Base-by-base conservation (phyloP, 2,797 vertebrate genomes). In the Platyrinchus mystaceus region DNA sequence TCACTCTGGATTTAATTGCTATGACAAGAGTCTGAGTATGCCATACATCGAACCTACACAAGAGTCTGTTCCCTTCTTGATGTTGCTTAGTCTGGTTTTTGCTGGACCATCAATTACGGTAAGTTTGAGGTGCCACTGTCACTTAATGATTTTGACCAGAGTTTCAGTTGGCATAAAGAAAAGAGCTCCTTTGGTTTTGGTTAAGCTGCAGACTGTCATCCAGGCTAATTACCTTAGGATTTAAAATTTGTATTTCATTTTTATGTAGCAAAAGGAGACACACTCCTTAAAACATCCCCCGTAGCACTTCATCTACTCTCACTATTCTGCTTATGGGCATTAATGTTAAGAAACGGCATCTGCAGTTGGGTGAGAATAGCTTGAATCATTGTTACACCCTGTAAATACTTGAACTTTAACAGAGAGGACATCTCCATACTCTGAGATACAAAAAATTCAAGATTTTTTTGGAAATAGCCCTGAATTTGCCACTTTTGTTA, bases 1-100 rank as follows among this genome's bases (percentile, higher is more conserved):
- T 52, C 98, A 98, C 67, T 99, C 99, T 28, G 99, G 99, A 66
- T 99, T 99, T 96, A 99, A 97, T 97, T 99, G 99, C 98, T 98
- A 99, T 89, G 99, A 99, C 98, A 98, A 99, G 82, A 99, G 99
- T 92, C 98, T 99, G 95, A 99, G 99, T 95, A 98, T 99, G 95
- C 99, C 99, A 12, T 99, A 99, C 89, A 98, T 99, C 30, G 99
- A 99, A 89, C 99, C 99, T 30, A 98, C 98, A n/a, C 98, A 99
- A 32, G 99, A 99, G 95, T 98, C 99, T 76, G 97, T 99, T 77
- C 99, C 99, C 14, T 98, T 99, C 91, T 97, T 99, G 94, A 99
- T 99, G 99, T 93, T 99, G 85, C 99, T 99, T 81, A 99, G 99
- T 95, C 97, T 99, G 96, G 98, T 99, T 95, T 99, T 99, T 56